These are phyloP conservation scores for Scartelaos histophorus DNA, from an alignment of 2,113 vertebrate species.

Conservation along the genomic window DNA sequence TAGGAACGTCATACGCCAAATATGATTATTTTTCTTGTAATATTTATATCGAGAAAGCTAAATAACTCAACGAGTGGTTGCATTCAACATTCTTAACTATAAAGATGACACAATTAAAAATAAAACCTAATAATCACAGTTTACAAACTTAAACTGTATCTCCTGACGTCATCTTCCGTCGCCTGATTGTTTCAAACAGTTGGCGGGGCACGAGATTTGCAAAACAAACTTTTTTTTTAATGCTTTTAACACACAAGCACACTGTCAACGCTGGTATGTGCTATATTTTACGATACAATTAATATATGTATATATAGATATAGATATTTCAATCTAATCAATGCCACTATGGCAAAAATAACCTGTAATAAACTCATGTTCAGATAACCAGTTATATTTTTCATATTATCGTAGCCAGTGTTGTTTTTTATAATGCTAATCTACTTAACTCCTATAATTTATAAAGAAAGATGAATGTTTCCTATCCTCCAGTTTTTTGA, in stretches of 20 bases:
- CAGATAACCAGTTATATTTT: background rate
- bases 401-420: background rate
- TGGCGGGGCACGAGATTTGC: background rate
- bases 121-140: background rate
- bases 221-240: background rate
- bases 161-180: background rate
- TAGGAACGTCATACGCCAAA: background rate
- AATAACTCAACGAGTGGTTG: background rate
- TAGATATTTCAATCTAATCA: background rate
- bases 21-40: background rate
- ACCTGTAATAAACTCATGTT: background rate
- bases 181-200: constrained; percentile 3
- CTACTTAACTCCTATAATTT: background rate
- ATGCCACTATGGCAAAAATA: background rate
- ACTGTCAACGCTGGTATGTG: background rate
- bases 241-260: background rate
- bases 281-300: background rate
- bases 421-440: background rate
- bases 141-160: background rate
- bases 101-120: background rate
- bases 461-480: background rate
- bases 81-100: background rate
- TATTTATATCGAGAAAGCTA: background rate
- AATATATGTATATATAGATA: background rate
- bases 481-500: background rate